Percentiles rank a stretch among this genome's conserved stretches.
Evolutionary conservation across 2,113 vertebrate species (phyloP).

Genomic region (Dunckerocampus dactyliophorus): DNA sequence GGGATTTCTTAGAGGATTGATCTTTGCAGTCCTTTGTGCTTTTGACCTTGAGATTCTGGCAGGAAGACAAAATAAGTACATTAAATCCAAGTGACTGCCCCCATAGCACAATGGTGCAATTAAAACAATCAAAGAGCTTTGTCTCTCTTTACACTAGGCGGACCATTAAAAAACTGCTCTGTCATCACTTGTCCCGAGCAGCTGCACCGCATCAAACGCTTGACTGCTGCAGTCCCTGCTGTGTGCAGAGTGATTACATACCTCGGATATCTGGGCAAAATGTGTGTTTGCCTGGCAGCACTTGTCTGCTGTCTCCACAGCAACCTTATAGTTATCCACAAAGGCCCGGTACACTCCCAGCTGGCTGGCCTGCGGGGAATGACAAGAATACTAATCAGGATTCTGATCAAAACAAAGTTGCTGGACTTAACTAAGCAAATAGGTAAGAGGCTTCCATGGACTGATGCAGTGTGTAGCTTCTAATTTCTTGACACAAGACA

Average conservation of each 20-base stretch:
- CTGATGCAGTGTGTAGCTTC: not conserved
- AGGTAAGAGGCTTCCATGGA: not conserved
- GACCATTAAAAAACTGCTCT: constrained; percentile 25
- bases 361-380: constrained; percentile 85
- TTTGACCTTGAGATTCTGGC: constrained; percentile 88
- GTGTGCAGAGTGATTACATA: constrained; percentile 61
- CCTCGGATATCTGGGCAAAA: constrained; percentile 99
- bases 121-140: constrained; percentile 38
- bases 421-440: not conserved
- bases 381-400: constrained; percentile 14
- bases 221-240: constrained; percentile 23
- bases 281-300: constrained; percentile 97
- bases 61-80: constrained; percentile 38
- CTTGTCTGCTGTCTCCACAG: constrained; percentile 96
- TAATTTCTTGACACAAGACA: not conserved
- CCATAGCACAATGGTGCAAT: constrained; percentile 7
- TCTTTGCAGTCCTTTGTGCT: constrained; percentile 92
- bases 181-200: constrained; percentile 46
- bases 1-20: constrained; percentile 83
- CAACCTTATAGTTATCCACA: constrained; percentile 98
- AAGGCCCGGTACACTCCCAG: constrained; percentile 96
- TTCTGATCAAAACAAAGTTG: not conserved
- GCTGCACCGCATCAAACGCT: constrained; percentile 47
- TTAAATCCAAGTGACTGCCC: constrained; percentile 27
- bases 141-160: constrained; percentile 11